Base-by-base conservation (phyloP, 2,888 invertebrate genomes). In the Toxonevra muliebris region DNA sequence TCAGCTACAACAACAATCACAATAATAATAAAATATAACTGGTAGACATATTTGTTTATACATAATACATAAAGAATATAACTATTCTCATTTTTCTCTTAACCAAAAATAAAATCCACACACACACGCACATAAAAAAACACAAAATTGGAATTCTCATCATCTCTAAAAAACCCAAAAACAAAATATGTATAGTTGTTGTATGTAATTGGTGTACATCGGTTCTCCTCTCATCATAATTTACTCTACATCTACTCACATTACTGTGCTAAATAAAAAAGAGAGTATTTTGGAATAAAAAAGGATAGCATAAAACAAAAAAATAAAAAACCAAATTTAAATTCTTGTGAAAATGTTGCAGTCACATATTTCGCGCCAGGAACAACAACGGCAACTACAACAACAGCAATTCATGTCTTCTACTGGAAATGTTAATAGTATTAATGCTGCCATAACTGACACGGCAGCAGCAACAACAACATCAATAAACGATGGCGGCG, bases 341-440 rank as follows among this genome's bases (percentile, higher is more conserved):
- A 40, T 58, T 8, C 12, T 41, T 48, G 13, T 12, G n/a, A 48
- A 60, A 60, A 60, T 60, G 60, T 60, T 60, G 60, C 60, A 60
- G 60, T 30, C 17, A 11, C 20, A 60, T 10, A 20, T 43, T 17
- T 67, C 61, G 43, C 79, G n/a, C n/a, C n/a, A n/a, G n/a, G n/a
- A 76, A 42, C 78, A 77, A 43, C 59, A 81, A 48, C 77, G 52
- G 60, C 40, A 54, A 40, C 61, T 48, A 19, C 60, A 48, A 45
- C 61, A 61, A 52, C 57, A 48, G 8, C 64, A 57, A 57, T 45
- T 64, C 15, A 57, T 63, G 53, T 54, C 53, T 42, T 42, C 62
- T 15, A 15, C 55, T 8, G 53, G 52, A 52, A 63, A 54, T 63
- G 20, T 53, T 10, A 19, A n/a, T 13, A 17, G 53, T 19, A 60